Conservation (phyloP, 2,888 invertebrate genomes). For the Rhyacophila evoluta region DNA sequence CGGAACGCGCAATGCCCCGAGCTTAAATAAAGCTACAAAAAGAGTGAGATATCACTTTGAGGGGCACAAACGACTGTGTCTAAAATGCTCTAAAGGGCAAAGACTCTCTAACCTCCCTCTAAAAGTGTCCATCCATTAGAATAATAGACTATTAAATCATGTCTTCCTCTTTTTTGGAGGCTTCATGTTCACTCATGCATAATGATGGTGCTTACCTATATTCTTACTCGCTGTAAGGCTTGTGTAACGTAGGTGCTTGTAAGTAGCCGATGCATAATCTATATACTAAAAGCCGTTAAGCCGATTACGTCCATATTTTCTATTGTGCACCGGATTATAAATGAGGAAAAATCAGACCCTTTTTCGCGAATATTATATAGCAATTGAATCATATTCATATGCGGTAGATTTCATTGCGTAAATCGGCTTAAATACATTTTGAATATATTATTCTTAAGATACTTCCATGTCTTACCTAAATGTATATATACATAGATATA, state of each 20-base stretch:
- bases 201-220: slow-evolving; percentile 38
- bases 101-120: slow-evolving; percentile 31
- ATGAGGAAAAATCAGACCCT: too few relatives aligned
- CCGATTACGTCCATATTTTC: neutral
- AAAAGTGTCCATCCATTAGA: slow-evolving; percentile 55
- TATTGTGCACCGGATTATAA: neutral
- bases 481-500: too few relatives aligned
- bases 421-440: too few relatives aligned
- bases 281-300: neutral
- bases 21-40: slow-evolving; percentile 49
- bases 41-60: slow-evolving; percentile 51
- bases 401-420: too few relatives aligned
- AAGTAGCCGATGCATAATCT: neutral
- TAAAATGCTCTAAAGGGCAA: slow-evolving; percentile 15
- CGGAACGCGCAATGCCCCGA: neutral
- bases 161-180: slow-evolving; percentile 37
- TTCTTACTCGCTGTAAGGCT: neutral
- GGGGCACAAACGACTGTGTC: slow-evolving; percentile 26
- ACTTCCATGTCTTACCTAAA: too few relatives aligned
- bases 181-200: slow-evolving; percentile 50
- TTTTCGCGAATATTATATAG: too few relatives aligned
- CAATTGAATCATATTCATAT: too few relatives aligned
- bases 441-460: too few relatives aligned
- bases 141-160: slow-evolving; percentile 55
- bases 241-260: neutral